phyloP scores from a whole-genome alignment of 2,113 vertebrate genomes.

The Meleagris gallopavo region DNA sequence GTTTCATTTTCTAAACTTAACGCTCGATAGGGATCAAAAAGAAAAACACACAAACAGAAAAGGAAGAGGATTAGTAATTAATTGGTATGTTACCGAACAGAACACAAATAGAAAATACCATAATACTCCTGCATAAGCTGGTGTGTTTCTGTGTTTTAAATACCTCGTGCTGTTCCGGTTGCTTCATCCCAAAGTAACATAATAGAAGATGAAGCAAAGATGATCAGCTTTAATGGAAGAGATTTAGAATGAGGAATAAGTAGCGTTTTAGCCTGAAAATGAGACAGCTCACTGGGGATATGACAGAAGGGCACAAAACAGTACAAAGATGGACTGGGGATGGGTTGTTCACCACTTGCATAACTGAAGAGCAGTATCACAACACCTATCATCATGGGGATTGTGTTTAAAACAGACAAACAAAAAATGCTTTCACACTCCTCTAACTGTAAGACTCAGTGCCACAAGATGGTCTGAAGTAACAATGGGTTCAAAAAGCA shows the following conservation, averaged over 20 bases:
- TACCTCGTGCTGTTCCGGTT: not conserved
- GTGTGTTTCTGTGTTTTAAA: not conserved
- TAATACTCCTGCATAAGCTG: not conserved
- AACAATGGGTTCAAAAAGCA: not conserved
- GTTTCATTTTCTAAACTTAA: not conserved
- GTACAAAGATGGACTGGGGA: not conserved
- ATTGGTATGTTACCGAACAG: not conserved
- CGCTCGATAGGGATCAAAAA: not conserved
- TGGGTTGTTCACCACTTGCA: not conserved
- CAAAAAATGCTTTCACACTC: not conserved
- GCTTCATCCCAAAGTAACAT: not conserved
- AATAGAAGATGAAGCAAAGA: not conserved
- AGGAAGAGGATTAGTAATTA: not conserved
- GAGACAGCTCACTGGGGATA: not conserved
- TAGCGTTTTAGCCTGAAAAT: not conserved
- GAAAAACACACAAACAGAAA: not conserved
- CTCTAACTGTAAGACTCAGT: not conserved
- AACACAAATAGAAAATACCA: not conserved
- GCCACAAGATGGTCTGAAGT: not conserved
- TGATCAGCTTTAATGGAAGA: not conserved
- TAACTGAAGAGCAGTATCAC: not conserved
- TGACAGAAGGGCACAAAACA: not conserved
- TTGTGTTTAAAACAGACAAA: not conserved
- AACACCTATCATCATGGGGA: not conserved
- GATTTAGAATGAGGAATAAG: not conserved